A percentile compares a stretch with the other conserved stretches of the same genome.
phyloP scores from a whole-genome alignment of 1,140 invertebrate species.

The Hyposmocoma kahamanoa region DNA sequence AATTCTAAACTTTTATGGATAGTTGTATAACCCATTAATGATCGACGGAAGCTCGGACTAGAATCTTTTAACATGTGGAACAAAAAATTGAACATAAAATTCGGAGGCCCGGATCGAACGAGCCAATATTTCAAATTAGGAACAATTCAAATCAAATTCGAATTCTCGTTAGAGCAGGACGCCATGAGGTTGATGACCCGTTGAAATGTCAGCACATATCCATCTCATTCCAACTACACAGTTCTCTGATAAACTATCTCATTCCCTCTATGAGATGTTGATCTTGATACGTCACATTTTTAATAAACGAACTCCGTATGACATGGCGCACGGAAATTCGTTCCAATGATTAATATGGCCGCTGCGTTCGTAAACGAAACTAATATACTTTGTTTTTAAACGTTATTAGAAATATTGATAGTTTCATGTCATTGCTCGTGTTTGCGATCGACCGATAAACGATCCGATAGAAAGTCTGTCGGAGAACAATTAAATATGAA shows the following conservation, averaged over 20 bases:
- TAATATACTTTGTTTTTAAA: constrained; percentile 69
- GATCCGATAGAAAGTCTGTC: constrained; percentile 62
- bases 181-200: constrained; percentile 70
- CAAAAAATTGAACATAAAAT: constrained; percentile 20
- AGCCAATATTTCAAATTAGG: constrained; percentile 64
- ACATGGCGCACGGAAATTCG: constrained; percentile 69
- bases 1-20: constrained; percentile 47
- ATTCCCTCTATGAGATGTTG: constrained; percentile 59
- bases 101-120: constrained; percentile 31
- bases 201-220: constrained; percentile 64
- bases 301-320: constrained; percentile 73
- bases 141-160: constrained; percentile 72
- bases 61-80: constrained; percentile 53
- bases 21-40: constrained; percentile 41
- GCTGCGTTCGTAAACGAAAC: constrained; percentile 55
- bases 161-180: constrained; percentile 70
- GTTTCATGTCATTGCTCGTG: constrained; percentile 68
- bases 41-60: constrained; percentile 60
- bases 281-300: constrained; percentile 74
- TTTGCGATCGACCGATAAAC: constrained; percentile 65
- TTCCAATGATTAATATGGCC: constrained; percentile 71
- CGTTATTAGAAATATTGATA: constrained; percentile 73
- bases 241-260: constrained; percentile 36
- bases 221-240: constrained; percentile 39
- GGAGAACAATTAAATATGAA: constrained; percentile 40